Evolutionary conservation across 92 coral and sea anemone species (phyloP), one percentile per base, ranked within the genome.

Genomic region (Ricordea florida): DNA sequence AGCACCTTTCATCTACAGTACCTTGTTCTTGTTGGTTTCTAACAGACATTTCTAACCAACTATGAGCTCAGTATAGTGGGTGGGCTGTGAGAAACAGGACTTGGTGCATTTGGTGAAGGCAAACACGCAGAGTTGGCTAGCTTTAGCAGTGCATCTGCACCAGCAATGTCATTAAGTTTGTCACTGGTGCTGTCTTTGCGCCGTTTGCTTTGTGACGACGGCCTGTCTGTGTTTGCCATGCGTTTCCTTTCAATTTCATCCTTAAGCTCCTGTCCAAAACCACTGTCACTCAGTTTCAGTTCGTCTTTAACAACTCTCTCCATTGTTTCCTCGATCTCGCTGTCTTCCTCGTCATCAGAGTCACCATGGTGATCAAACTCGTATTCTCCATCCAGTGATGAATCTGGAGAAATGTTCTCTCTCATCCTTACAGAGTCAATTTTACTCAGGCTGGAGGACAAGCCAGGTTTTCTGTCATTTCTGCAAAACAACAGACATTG

Each of bases 311-410:
- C 90, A 11, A 94, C 89, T 24, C 61, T 81, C 56, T 85, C 86
- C 97, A 94, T 94, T 11, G 79, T 90, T 76, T 94, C 97, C 22
- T 91, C 97, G 37, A 91, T 81, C 48, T 91, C 97, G 33, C 97
- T 91, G 89, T 92, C 90, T 35, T 92, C 92, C 0, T 85, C 92
- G 4, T 91, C 97, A 35, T 93, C 98, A 0, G 97, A 89, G 57
- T 89, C 98, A n/a, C 87, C 85, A 51, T 90, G 69, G 59, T 80
- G 98, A 68, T 94, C 98, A 80, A 94, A 94, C 72, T 92, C 98
- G 51, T 87, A 94, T 67, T 92, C 98, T 6, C 98, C 93, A 78
- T 94, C 98, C 69, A 94, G 81, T 9, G 98, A 94, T 0, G 98
- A 94, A 52, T 85, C 94, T 0, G 97, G 96, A 3, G 98, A 94